These are phyloP conservation scores for Philaethria dido DNA, from an alignment of 2,888 invertebrate genomes.

Conservation along the genomic window DNA sequence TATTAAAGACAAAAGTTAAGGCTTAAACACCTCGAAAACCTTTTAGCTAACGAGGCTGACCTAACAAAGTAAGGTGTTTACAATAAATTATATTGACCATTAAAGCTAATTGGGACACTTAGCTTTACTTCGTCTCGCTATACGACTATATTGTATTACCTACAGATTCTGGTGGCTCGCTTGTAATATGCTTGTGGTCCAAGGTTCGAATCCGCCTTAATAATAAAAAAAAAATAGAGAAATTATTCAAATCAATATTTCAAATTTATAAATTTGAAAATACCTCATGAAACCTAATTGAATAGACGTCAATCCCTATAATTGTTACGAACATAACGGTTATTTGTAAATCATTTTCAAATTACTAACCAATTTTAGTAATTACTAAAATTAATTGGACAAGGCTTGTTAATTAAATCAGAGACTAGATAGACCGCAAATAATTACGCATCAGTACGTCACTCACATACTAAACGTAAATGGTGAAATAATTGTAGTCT, in stretches of 20 bases:
- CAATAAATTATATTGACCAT: conserved; percentile 13
- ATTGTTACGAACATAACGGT: background rate
- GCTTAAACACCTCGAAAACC: conserved; percentile 4
- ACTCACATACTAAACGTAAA: background rate
- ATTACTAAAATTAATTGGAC: conserved; percentile 13
- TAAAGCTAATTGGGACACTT: conserved; percentile 8
- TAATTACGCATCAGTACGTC: background rate
- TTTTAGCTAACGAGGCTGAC: conserved; percentile 42
- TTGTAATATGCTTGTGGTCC: background rate
- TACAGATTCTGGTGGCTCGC: background rate
- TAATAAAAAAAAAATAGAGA: no score
- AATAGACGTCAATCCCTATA: background rate
- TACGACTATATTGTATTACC: background rate
- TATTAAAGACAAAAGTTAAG: conserved; percentile 5
- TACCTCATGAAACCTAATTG: background rate
- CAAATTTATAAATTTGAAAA: background rate
- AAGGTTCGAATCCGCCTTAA: background rate
- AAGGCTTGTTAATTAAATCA: conserved; percentile 1
- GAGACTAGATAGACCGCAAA: conserved; percentile 19
- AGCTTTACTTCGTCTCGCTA: conserved; percentile 3
- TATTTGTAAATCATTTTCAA: conserved; percentile 3
- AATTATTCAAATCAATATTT: no score
- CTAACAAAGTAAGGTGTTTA: conserved; percentile 32
- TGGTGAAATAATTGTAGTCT: background rate
- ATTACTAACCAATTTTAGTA: conserved; percentile 9